Evolutionary conservation across 1,140 invertebrate species (phyloP).

Genomic region (Temnothorax nylanderi): DNA sequence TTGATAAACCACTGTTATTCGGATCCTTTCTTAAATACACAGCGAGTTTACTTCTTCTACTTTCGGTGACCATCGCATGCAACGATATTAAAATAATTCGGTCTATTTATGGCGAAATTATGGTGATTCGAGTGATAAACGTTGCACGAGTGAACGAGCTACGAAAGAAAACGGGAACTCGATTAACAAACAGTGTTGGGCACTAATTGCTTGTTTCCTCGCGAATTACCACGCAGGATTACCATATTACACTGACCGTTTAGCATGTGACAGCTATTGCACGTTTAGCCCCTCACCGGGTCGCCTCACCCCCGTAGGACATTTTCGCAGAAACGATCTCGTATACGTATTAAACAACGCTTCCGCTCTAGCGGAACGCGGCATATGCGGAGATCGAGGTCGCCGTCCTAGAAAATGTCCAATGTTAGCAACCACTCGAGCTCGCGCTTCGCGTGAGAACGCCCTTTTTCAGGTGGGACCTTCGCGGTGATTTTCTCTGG

Average conservation of each 20-base stretch:
- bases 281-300: background rate
- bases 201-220: slow-evolving; percentile 28
- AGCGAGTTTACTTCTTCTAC: background rate
- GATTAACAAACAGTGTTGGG: slow-evolving; percentile 25
- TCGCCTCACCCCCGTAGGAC: background rate
- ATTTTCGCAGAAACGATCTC: background rate
- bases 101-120: background rate
- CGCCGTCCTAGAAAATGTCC: slow-evolving; percentile 44
- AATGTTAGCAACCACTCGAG: slow-evolving; percentile 18
- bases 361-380: slow-evolving; percentile 27
- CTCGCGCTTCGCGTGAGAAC: slow-evolving; percentile 38
- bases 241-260: slow-evolving; percentile 49
- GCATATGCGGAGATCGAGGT: slow-evolving; percentile 40
- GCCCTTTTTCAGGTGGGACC: slow-evolving; percentile 43
- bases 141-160: background rate
- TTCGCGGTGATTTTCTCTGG: slow-evolving; percentile 31
- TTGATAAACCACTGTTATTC: slow-evolving; percentile 34
- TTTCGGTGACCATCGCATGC: background rate
- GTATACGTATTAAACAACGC: background rate
- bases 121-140: background rate
- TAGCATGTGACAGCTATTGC: slow-evolving; percentile 46
- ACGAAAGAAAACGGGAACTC: background rate
- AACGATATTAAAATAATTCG: background rate
- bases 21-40: background rate
- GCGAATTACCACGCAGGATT: slow-evolving; percentile 27